Percentiles rank a stretch among this genome's conserved stretches.
phyloP scores from a whole-genome alignment of 2,888 invertebrate genomes.

The Latheticus oryzae region DNA sequence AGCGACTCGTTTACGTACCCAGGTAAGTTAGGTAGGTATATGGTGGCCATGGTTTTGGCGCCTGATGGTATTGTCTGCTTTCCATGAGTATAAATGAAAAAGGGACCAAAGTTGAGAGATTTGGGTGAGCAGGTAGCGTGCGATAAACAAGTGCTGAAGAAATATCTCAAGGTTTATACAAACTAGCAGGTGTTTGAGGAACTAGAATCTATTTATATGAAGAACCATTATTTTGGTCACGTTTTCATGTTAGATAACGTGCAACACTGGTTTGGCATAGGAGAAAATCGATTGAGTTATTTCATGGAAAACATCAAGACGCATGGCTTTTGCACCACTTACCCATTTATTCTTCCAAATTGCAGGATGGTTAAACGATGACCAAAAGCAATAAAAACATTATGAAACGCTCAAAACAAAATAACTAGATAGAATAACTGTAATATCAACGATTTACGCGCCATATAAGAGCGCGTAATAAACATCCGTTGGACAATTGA shows the following conservation, averaged over 20 bases:
- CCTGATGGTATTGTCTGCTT: constrained; percentile 28
- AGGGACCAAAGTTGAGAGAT: constrained; percentile 4
- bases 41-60: constrained; percentile 31
- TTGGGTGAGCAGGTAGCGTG: constrained; percentile 36
- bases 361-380: too few species aligned
- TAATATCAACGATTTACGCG: constrained; percentile 18
- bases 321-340: constrained; percentile 25
- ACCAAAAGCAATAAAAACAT: neutral
- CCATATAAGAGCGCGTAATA: constrained; percentile 16
- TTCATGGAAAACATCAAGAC: constrained; percentile 8
- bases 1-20: constrained; percentile 29
- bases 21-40: constrained; percentile 14
- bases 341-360: constrained; percentile 21
- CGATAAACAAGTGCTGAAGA: constrained; percentile 15
- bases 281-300: constrained; percentile 15
- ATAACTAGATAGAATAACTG: neutral
- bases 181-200: too few species aligned
- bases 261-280: neutral
- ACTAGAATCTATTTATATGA: too few species aligned
- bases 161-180: too few species aligned
- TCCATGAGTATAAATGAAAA: constrained; percentile 11
- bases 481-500: constrained; percentile 15
- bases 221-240: constrained; percentile 14
- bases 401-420: constrained; percentile 11
- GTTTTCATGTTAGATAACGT: too few species aligned